phyloP scores from a whole-genome alignment of 2,113 vertebrate species.

The Conger conger region DNA sequence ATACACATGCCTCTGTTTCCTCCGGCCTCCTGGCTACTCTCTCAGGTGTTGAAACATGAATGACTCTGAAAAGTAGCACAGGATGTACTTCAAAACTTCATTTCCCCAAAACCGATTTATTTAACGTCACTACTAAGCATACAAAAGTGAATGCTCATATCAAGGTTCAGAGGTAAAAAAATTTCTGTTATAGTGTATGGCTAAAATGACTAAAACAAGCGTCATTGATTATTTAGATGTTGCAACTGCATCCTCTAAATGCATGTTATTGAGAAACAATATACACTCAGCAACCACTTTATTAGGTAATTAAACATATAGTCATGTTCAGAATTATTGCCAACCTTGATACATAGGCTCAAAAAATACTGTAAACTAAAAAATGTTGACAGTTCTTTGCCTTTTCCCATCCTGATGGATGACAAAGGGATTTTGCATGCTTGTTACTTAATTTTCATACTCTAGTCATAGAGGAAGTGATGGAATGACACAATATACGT shows the following conservation, averaged over 20 bases:
- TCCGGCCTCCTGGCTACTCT: conserved; percentile 41
- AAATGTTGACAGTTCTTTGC: too few species aligned
- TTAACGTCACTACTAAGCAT: conserved; percentile 43
- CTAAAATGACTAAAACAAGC: background rate
- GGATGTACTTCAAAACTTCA: conserved; percentile 53
- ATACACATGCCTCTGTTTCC: conserved; percentile 61
- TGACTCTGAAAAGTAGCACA: conserved; percentile 53
- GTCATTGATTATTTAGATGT: background rate
- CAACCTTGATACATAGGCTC: too few species aligned
- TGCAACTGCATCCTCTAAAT: background rate
- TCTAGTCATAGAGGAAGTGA: too few species aligned
- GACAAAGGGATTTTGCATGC: too few species aligned
- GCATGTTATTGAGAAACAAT: too few species aligned
- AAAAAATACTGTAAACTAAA: too few species aligned
- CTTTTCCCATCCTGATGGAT: too few species aligned
- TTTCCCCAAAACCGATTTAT: conserved; percentile 53
- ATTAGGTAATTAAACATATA: too few species aligned
- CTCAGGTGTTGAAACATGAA: conserved; percentile 60
- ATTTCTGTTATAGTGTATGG: background rate
- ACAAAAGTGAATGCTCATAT: conserved; percentile 35
- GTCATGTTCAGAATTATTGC: too few species aligned
- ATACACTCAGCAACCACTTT: background rate
- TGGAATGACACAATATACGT: too few species aligned
- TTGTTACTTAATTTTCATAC: too few species aligned
- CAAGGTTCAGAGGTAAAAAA: background rate